Evolutionary conservation across 2,113 vertebrate species (phyloP).

Genomic region (Heliornis fulica): DNA sequence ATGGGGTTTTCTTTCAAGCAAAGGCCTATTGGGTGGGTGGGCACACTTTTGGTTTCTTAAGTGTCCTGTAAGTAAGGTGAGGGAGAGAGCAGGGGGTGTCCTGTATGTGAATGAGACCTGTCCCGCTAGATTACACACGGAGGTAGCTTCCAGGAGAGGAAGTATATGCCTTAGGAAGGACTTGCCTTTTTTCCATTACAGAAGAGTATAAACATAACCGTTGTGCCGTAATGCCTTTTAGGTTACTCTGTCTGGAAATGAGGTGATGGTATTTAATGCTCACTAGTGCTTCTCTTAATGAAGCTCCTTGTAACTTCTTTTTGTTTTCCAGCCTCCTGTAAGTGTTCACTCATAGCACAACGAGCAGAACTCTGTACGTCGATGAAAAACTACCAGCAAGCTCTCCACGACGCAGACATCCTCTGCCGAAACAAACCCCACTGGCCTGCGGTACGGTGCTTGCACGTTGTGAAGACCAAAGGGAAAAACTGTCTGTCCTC

Average conservation of each 20-base stretch:
- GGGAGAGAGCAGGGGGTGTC: background rate
- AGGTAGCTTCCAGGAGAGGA: background rate
- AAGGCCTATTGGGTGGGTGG: background rate
- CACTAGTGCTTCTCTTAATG: background rate
- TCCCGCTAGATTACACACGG: background rate
- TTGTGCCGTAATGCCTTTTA: background rate
- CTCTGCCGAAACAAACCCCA: slow-evolving; percentile 80
- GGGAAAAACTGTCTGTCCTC: background rate
- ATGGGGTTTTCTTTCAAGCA: background rate
- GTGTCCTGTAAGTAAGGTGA: background rate
- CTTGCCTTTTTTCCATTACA: background rate
- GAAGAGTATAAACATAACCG: background rate
- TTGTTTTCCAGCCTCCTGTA: slow-evolving; percentile 78
- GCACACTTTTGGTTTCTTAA: background rate
- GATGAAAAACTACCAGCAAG: slow-evolving; percentile 84
- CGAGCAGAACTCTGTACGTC: slow-evolving; percentile 80
- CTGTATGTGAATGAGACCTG: background rate
- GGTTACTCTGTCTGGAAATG: background rate
- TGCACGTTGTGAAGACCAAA: background rate
- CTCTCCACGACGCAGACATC: slow-evolving; percentile 76
- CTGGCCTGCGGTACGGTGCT: slow-evolving; percentile 78
- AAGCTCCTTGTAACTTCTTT: background rate
- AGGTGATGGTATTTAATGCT: background rate
- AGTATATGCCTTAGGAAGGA: background rate
- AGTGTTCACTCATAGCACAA: slow-evolving; percentile 78